Evolutionary conservation across 2,113 vertebrate genomes (phyloP).

Genomic region (Chloebia gouldiae): DNA sequence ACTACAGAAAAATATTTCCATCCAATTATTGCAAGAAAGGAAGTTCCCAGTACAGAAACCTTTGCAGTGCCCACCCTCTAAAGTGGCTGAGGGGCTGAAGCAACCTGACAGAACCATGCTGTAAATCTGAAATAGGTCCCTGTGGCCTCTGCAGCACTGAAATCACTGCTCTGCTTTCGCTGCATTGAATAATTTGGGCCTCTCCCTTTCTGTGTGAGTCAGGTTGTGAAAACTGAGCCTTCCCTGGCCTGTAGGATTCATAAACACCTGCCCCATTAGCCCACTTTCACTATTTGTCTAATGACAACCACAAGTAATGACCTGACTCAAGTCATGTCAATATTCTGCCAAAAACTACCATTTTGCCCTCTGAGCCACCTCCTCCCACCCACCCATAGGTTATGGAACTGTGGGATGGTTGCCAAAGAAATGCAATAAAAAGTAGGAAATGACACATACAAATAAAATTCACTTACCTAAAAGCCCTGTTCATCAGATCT

Average conservation of each 20-base stretch:
- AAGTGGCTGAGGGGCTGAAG: neutral
- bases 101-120: neutral
- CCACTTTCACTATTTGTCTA: constrained; percentile 22
- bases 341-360: constrained; percentile 49
- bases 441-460: constrained; percentile 66
- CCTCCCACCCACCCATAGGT: constrained; percentile 29
- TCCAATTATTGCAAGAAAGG: neutral
- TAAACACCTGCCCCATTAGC: constrained; percentile 46
- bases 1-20: neutral
- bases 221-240: constrained; percentile 34
- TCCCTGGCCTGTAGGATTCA: neutral
- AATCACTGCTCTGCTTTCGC: neutral
- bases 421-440: constrained; percentile 67
- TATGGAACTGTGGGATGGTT: constrained; percentile 62
- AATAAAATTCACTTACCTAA: constrained; percentile 68
- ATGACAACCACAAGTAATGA: neutral
- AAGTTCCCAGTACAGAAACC: neutral
- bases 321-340: constrained; percentile 23
- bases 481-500: constrained; percentile 16
- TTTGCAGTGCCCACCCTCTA: neutral
- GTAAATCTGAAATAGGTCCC: neutral
- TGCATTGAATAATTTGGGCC: neutral
- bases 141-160: neutral
- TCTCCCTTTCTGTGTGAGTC: neutral
- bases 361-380: constrained; percentile 29